phyloP scores from a whole-genome alignment of 2,797 vertebrate genomes.

The Decapterus maruadsi region DNA sequence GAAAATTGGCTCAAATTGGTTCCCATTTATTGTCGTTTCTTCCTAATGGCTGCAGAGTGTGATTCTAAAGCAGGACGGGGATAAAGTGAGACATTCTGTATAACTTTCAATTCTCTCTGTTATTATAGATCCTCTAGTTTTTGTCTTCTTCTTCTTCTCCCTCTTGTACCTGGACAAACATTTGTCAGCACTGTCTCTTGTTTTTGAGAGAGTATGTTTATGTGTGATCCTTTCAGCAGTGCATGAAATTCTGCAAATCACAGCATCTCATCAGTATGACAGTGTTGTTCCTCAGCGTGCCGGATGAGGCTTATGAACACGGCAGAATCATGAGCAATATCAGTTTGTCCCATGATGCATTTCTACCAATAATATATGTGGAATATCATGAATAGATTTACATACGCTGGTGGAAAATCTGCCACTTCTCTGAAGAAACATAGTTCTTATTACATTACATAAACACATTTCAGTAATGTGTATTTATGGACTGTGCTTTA shows the following conservation, averaged over 20 bases:
- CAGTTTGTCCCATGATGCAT: conserved; percentile 25
- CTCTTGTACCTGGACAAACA: conserved; percentile 4
- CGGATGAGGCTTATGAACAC: conserved; percentile 33
- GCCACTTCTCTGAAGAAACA: background rate
- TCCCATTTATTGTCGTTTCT: conserved; percentile 53
- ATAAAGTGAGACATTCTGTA: conserved; percentile 50
- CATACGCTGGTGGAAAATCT: conserved; percentile 14
- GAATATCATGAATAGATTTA: conserved; percentile 3
- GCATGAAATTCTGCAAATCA: conserved; percentile 30
- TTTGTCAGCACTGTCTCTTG: conserved; percentile 8
- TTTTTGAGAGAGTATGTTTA: background rate
- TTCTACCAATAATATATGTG: background rate
- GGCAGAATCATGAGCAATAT: conserved; percentile 12
- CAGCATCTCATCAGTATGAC: conserved; percentile 31
- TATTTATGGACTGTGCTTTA: background rate
- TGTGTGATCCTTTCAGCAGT: background rate
- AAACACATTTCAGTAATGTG: background rate
- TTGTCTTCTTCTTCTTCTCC: no score
- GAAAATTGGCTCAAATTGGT: conserved; percentile 64
- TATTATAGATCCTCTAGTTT: conserved; percentile 24
- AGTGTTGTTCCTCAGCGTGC: conserved; percentile 11
- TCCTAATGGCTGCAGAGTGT: conserved; percentile 41
- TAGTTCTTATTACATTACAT: background rate
- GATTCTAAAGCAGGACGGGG: conserved; percentile 27
- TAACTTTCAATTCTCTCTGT: conserved; percentile 42